Base-by-base conservation (phyloP, 1,140 invertebrate species). In the Neuroterus valhalla region DNA sequence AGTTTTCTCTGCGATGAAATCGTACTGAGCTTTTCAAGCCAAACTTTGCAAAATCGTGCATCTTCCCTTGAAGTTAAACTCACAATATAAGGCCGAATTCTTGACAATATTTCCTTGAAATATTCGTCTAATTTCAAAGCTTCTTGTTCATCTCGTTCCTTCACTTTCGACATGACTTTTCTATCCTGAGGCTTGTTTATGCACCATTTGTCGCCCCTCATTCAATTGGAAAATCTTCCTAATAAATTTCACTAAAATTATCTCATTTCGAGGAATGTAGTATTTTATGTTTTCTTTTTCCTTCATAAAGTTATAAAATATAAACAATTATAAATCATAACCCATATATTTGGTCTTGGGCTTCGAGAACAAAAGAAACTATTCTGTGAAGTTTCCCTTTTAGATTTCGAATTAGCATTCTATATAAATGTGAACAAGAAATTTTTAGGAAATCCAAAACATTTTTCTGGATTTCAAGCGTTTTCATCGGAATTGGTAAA, bases 21-120 rank as follows among this genome's bases (percentile, higher is more conserved):
- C 3, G n/a, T 12, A 45, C 82, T 84, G 12, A 91, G 78, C 74
- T 90, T 90, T 5, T 89, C 81, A 4, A 90, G 71, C 90, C 90
- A 91, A 42, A 84, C 55, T 66, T 82, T 80, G 50, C 88, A 90
- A 8, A 87, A 75, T 6, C 81, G 44, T 6, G 82, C 78, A 44
- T 85, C 81, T 12, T 81, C 67, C 3, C 79, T 31, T 1, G 82
- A 82, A 15, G 75, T 83, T 44, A 90, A 74, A 14, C 67, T 75
- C 8, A 87, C 69, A 46, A 90, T 78, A 21, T 86, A 82, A 8
- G 88, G 82, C 66, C 82, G 82, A 5, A 89, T 79, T 23, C 77
- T 66, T 10, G 72, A 44, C 42, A 90, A 66, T 21, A 81, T 83
- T 55, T 89, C 80, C 45, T 88, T 88, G 71, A 87, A 91, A 71